Evolutionary conservation across 2,113 vertebrate genomes (phyloP).

Genomic region (Rattus norvegicus): GRCr8 NC_086027.1:52023001-52023500

Average conservation of each 20-base stretch:
- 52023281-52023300: slow-evolving; percentile 80
- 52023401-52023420: slow-evolving; percentile 42
- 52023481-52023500: background rate
- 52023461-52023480: slow-evolving; percentile 50
- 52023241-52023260: slow-evolving; percentile 81
- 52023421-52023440: slow-evolving; percentile 48
- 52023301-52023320: slow-evolving; percentile 76
- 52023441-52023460: slow-evolving; percentile 73
- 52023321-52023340: slow-evolving; percentile 81
- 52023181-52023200: slow-evolving; percentile 55
- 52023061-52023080: background rate
- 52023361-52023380: slow-evolving; percentile 75
- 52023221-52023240: slow-evolving; percentile 55
- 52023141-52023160: background rate
- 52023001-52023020: slow-evolving; percentile 56
- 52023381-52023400: slow-evolving; percentile 77
- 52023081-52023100: background rate
- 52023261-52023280: slow-evolving; percentile 82
- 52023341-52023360: slow-evolving; percentile 62
- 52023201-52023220: slow-evolving; percentile 58
- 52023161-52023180: slow-evolving; percentile 39
- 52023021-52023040: slow-evolving; percentile 43
- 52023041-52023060: slow-evolving; percentile 30
- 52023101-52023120: background rate
- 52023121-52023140: background rate